phyloP scores from a whole-genome alignment of 2,113 vertebrate genomes.

The Elephantulus edwardii region DNA sequence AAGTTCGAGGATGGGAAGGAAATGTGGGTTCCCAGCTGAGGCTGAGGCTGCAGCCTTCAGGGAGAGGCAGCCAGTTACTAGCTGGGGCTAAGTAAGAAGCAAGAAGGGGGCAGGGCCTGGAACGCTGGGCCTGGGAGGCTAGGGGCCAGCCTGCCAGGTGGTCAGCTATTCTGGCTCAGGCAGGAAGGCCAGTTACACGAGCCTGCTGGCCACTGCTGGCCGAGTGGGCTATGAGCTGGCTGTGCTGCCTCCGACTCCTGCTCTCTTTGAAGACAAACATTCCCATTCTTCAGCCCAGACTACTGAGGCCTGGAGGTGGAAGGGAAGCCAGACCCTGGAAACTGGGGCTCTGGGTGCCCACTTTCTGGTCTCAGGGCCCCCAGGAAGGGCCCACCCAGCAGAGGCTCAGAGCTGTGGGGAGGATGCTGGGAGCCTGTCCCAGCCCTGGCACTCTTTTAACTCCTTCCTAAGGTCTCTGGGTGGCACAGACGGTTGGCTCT shows the following conservation, averaged over 20 bases:
- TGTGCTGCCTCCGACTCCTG: neutral
- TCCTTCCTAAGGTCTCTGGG: neutral
- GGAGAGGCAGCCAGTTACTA: neutral
- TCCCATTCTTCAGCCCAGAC: neutral
- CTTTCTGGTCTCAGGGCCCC: neutral
- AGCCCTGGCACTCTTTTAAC: too few species aligned
- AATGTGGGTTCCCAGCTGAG: neutral
- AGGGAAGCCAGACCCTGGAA: neutral
- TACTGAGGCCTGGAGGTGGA: neutral
- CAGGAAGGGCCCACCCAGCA: neutral
- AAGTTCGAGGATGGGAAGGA: neutral
- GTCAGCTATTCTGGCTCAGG: too few species aligned
- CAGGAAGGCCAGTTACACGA: too few species aligned
- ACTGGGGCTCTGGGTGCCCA: neutral
- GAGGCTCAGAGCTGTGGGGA: neutral
- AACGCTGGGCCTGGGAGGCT: fast-evolving
- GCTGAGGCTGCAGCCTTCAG: neutral
- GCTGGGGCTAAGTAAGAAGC: neutral
- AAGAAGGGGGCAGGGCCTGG: neutral
- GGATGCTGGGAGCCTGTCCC: neutral
- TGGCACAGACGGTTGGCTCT: neutral
- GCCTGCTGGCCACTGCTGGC: neutral
- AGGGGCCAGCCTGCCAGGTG: too few species aligned
- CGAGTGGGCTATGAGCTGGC: too few species aligned
- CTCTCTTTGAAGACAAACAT: neutral